Base-by-base conservation (phyloP, 2,113 vertebrate species). In the Symphodus melops region DNA sequence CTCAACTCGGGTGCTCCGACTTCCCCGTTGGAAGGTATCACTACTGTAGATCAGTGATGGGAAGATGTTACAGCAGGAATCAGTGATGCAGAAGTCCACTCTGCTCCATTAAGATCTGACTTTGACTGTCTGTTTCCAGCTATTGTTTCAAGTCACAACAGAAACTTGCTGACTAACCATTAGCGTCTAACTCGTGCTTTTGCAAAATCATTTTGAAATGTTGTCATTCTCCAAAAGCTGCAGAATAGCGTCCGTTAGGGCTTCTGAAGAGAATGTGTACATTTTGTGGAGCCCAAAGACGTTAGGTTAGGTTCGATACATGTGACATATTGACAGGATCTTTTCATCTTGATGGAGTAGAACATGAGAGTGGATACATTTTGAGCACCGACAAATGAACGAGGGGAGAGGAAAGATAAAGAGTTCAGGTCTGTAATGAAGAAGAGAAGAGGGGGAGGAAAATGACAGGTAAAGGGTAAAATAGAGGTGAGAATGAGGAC, bases 381-480 rank as follows among this genome's bases (percentile, higher is more conserved):
- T 16, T n/a, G 41, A 25, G 44, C 63, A 54, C 1, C 3, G 64
- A 72, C 4, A 7, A 66, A 41, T 25, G 39, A 16, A 65, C 4
- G 58, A 78, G 25, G 42, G 56, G 44, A 70, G 52, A 66, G 65
- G 59, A 17, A 61, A 10, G 3, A 28, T 37, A 48, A 66, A 58
- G 51, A 57, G 65, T 46, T 11, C 53, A 39, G 59, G 57, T 17
- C 48, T 58, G 60, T 75, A 75, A 54, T 66, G 33, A 79, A 11
- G 57, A 64, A 66, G 20, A 5, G 44, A 23, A 13, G 23, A 28
- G 16, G 16, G 16, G 9, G 10, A 23, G 21, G 21, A 49, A 33
- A 52, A 44, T 33, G 20, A 25, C 20, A 51, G 72, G 66, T 55
- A 56, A 82, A 62, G 77, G 77, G 67, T 42, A 63, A 56, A 54